Percentiles rank a stretch among this genome's conserved stretches.
Evolutionary conservation across 2,797 vertebrate species (phyloP).

Genomic region (Allenopithecus nigroviridis): DNA sequence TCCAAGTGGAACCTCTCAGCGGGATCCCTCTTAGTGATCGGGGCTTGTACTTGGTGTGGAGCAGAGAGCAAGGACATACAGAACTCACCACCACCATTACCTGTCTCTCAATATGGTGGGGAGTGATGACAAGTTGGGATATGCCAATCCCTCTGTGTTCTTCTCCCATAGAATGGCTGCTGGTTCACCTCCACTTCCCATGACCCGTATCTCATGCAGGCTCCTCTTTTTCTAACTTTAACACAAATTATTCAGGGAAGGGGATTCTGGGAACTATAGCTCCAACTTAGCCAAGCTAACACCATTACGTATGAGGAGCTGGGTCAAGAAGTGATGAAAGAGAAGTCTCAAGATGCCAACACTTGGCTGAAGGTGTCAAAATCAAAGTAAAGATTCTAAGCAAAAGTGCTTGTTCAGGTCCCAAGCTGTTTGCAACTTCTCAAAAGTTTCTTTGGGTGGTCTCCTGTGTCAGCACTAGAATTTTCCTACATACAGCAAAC

Average conservation of each 20-base stretch:
- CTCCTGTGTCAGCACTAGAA: neutral
- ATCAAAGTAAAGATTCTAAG: neutral
- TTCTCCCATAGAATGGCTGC: neutral
- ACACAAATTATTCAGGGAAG: neutral
- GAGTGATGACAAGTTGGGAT: neutral
- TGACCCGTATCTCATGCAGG: neutral
- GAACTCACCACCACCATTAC: too few species aligned
- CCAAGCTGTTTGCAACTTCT: neutral
- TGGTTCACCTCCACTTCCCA: neutral
- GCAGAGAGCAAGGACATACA: neutral
- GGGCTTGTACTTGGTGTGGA: neutral
- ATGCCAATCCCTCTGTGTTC: neutral
- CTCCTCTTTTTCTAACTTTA: neutral
- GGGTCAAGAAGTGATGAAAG: neutral
- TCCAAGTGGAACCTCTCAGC: neutral
- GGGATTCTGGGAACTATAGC: neutral
- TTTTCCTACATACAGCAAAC: neutral
- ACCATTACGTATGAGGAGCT: neutral
- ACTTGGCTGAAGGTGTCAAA: neutral
- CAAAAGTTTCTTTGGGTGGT: neutral
- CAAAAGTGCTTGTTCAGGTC: neutral
- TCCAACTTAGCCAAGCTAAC: neutral
- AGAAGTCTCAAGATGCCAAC: neutral
- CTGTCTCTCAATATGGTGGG: neutral
- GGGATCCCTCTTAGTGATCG: neutral